A percentile compares a stretch with the other conserved stretches of the same genome.
Conservation (phyloP, 2,113 vertebrate genomes). For the Sylvicapra grimmia region DNA sequence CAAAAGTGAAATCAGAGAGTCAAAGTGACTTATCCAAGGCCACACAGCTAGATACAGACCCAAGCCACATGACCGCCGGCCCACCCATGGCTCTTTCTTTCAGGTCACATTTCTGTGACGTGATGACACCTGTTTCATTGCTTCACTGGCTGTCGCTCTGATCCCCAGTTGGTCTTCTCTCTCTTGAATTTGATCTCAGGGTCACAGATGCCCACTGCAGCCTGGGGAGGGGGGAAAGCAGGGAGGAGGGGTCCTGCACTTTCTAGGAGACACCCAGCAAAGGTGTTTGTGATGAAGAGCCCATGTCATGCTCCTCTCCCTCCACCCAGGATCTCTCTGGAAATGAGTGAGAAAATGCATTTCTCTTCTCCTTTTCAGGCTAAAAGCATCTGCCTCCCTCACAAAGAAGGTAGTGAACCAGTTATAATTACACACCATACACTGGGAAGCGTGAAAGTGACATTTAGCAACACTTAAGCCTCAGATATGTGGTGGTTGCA, state of each 20-base stretch:
- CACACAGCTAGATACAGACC: background rate
- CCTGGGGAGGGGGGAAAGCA: background rate
- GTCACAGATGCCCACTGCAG: background rate
- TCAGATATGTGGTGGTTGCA: conserved; percentile 28
- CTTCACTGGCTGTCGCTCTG: accelerated
- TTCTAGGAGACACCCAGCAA: background rate
- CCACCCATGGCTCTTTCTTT: background rate
- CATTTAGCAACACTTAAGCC: conserved; percentile 61
- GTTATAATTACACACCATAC: conserved; percentile 66
- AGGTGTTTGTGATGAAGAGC: accelerated
- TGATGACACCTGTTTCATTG: background rate
- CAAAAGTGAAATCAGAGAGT: background rate
- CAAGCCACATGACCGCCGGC: background rate
- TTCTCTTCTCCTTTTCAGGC: conserved; percentile 26
- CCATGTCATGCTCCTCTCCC: background rate
- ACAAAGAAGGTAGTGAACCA: conserved; percentile 56
- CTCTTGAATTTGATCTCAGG: background rate
- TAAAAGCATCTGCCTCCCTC: conserved; percentile 58
- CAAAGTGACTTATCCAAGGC: background rate
- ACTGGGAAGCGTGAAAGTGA: conserved; percentile 59
- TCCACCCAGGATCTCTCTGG: background rate
- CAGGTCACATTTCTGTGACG: accelerated
- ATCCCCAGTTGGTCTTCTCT: background rate
- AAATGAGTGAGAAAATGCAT: conserved; percentile 17
- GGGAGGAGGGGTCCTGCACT: background rate